Base-by-base conservation (phyloP, 2,888 invertebrate species). In the Protodeltote pygarga region DNA sequence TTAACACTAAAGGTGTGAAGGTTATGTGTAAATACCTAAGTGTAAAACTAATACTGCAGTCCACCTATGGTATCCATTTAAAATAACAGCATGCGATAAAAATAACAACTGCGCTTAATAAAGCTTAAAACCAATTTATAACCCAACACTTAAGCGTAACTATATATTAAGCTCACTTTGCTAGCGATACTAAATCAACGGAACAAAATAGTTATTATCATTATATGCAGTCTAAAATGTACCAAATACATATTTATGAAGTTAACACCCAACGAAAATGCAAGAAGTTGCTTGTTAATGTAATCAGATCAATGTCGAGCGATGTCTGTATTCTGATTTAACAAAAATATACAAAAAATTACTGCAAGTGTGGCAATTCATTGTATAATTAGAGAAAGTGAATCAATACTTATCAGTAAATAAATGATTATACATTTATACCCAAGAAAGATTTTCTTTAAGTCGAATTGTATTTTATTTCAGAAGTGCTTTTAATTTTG, bases 181-280 rank as follows among this genome's bases (percentile, higher is more conserved):
- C 14, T 29, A 24, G 15, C 45, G 45, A 49, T 52, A 53, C 6
- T 62, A 65, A 66, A 61, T 62, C 60, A 60, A 31, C 39, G 31
- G 37, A 53, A 65, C 69, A 67, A 69, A 73, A 63, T 65, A 65
- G 40, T 54, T 37, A 65, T 71, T 78, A 70, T 8, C 53, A 54
- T 46, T 52, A 46, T 33, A 27, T 27, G 33, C 27, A n/a, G n/a
- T 13, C 34, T 34, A 58, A 61, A 59, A 51, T 57, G 57, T 59
- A 49, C 49, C 15, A 72, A 71, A 77, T 79, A 73, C 76, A 79
- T 79, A 78, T 75, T 78, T 66, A 76, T 75, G 38, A 65, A 65
- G 52, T 61, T 52, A 39, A 58, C 69, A 65, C 66, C 64, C 53
- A 49, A 50, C 31, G 40, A 51, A 54, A 60, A 48, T 40, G 21